Base-by-base conservation (phyloP, 2,888 invertebrate species). In the Laspeyria flexula region DNA sequence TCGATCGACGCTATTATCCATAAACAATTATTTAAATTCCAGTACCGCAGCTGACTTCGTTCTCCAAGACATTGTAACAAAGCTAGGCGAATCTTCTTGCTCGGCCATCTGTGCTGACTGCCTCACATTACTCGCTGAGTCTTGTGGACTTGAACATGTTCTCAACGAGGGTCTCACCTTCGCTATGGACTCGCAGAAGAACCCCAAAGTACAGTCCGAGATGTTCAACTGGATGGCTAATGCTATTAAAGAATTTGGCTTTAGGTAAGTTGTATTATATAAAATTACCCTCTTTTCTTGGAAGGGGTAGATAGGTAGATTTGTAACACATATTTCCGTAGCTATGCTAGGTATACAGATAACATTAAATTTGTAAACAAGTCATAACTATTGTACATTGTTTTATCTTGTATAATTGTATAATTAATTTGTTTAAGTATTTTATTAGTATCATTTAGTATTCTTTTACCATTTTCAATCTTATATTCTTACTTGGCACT, bases 201-300 rank as follows among this genome's bases (percentile, higher is more conserved):
- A 96, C 77, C 98, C 98, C 0, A 98, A 98, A 86, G 97, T 97
- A 31, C 97, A 97, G 76, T 95, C 96, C 0, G 98, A 98, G 83
- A 93, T 96, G 47, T 93, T 98, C 44, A 93, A 94, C 49, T 98
- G 98, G 98, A 93, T 97, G 55, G 90, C 95, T 0, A 94, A 86
- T 31, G 96, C 97, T 0, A 93, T 98, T 3, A 94, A 95, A 73
- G 98, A 98, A 78, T 98, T 98, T 92, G 98, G 98, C 1, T 95
- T 97, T 74, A 93, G 93, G 96, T 96, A 83, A 94, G 95, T 93
- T 31, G 21, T 21, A 21, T 21, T 21, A 21, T 21, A 21, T 21
- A 21, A 21, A 21, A 21, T 21, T 2, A 21, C n/a, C n/a, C n/a
- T n/a, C n/a, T n/a, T n/a, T n/a, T n/a, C n/a, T n/a, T n/a, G n/a